Evolutionary conservation across 2,797 vertebrate genomes (phyloP).

Genomic region (Morus bassanus): DNA sequence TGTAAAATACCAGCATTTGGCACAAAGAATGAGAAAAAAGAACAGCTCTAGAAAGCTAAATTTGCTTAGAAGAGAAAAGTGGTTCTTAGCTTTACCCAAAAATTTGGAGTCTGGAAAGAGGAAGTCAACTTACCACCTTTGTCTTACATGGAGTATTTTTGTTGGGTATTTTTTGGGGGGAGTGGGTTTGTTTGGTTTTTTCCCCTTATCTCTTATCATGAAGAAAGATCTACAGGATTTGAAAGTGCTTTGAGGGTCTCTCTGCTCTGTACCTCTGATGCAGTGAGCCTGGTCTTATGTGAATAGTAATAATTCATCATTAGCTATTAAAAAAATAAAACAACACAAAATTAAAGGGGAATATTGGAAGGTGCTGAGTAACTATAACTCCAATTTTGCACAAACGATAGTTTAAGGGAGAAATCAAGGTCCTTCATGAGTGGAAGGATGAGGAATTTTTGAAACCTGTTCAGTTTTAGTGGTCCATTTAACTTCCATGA

Average conservation of each 20-base stretch:
- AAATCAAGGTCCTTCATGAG: background rate
- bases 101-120: background rate
- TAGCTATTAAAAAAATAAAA: background rate
- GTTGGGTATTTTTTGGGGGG: background rate
- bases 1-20: background rate
- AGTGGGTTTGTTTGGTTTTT: background rate
- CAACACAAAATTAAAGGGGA: background rate
- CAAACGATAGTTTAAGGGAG: background rate
- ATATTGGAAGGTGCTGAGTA: background rate
- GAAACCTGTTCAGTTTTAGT: background rate
- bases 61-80: background rate
- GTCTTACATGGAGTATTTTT: accelerated
- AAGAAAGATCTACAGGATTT: background rate
- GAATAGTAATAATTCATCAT: background rate
- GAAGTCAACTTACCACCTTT: background rate
- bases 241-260: background rate
- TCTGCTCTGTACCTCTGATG: background rate
- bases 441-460: background rate
- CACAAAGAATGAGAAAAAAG: background rate
- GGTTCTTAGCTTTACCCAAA: background rate
- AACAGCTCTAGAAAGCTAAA: background rate
- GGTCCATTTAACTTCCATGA: background rate
- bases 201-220: background rate
- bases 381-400: background rate
- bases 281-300: background rate